phyloP scores from a whole-genome alignment of 2,113 vertebrate genomes.

The Lophius piscatorius region DNA sequence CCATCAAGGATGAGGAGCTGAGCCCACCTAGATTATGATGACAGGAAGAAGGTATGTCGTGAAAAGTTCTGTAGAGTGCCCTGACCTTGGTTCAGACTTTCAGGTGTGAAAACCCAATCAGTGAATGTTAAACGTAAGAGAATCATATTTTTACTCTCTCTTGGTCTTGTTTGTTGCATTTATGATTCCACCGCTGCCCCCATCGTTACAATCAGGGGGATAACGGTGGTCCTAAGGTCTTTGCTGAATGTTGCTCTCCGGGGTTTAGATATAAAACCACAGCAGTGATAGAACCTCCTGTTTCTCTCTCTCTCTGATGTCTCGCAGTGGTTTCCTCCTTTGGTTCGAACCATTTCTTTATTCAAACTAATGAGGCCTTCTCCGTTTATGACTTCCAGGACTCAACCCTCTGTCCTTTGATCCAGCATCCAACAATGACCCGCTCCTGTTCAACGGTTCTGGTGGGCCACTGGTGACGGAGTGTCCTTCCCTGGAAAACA shows the following conservation, averaged over 20 bases:
- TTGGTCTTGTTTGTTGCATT: no score
- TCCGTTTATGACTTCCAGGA: conserved; percentile 76
- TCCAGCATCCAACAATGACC: conserved; percentile 82
- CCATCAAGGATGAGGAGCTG: no score
- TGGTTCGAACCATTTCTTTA: neutral
- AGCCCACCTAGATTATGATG: no score
- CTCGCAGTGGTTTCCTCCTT: neutral
- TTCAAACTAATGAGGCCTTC: conserved; percentile 3
- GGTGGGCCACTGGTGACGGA: conserved; percentile 76
- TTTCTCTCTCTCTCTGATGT: neutral
- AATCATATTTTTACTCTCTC: no score
- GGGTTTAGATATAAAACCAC: conserved; percentile 7
- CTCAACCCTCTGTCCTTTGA: conserved; percentile 89
- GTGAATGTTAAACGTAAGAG: no score
- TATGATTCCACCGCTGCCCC: no score
- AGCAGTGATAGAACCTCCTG: neutral
- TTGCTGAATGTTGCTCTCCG: neutral
- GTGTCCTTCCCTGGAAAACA: conserved; percentile 83
- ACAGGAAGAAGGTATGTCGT: no score
- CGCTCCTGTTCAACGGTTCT: conserved; percentile 82
- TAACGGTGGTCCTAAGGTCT: neutral
- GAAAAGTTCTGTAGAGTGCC: no score
- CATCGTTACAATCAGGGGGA: neutral
- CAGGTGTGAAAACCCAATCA: no score
- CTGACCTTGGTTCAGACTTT: no score